Base-by-base conservation (phyloP, 2,888 invertebrate genomes). In the Drosophila planitibia region DNA sequence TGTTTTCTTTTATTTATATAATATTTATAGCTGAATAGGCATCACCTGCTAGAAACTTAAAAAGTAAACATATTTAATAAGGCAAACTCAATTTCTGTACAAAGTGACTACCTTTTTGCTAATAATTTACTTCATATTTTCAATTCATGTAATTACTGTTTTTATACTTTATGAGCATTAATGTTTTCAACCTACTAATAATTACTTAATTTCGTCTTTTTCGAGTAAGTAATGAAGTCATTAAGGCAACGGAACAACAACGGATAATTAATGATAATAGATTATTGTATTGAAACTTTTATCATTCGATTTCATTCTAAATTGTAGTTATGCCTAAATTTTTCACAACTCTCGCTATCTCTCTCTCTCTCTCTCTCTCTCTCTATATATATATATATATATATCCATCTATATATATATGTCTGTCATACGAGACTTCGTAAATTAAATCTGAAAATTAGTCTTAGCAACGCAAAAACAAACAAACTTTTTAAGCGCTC, bases 381-480 rank as follows among this genome's bases (percentile, higher is more conserved):
- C 19, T 28, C 3, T 30, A 9, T n/a, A 1, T 6, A 4, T 16
- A 7, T 14, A 1, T 16, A 16, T n/a, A 5, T 16, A 1, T n/a
- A 25, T n/a, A 1, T 6, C 7, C 3, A 4, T 37, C 1, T 16
- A 7, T 14, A 0, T 16, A 16, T n/a, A 5, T 16, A 1, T 32
- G 30, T 32, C 4, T 28, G 5, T 28, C n/a, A 37, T 12, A 16
- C 14, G 37, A n/a, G 25, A 28, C 37, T 37, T 28, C 3, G 4
- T n/a, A 39, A 30, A n/a, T 30, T 57, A 16, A 58, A 47, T n/a
- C 14, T 32, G 6, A 32, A 32, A 64, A 63, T 54, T 53, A 47
- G 73, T 58, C 57, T 57, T 30, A 53, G 28, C 44, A 16, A 55
- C n/a, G 49, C 12, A 51, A 76, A 64, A 57, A 28, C 55, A 63